phyloP scores from a whole-genome alignment of 1,140 invertebrate species.

The Lasioglossum baleicum region DNA sequence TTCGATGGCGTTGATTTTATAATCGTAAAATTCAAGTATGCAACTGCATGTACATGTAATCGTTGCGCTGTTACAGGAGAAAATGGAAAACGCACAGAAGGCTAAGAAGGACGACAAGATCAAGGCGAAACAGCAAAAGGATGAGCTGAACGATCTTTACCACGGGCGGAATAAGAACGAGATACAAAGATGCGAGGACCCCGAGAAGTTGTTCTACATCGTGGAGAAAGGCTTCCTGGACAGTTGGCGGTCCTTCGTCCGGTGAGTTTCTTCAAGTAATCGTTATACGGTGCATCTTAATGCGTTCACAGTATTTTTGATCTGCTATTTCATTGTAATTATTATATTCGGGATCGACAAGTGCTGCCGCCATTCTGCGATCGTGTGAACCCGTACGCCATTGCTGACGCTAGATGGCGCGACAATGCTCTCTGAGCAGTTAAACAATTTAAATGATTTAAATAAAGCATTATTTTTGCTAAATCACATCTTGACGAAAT shows the following conservation, averaged over 20 bases:
- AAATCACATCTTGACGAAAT: no score
- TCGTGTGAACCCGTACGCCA: not conserved
- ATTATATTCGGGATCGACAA: not conserved
- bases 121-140: constrained; percentile 74
- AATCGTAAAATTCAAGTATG: not conserved
- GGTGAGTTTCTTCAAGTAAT: constrained; percentile 63
- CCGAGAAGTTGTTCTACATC: constrained; percentile 66
- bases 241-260: constrained; percentile 73
- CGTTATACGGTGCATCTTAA: no score
- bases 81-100: constrained; percentile 70
- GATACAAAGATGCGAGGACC: constrained; percentile 60
- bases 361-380: not conserved
- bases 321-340: no score
- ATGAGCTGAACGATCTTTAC: constrained; percentile 72
- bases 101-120: constrained; percentile 75
- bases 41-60: not conserved
- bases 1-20: no score
- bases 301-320: no score
- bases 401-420: not conserved
- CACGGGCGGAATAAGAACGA: constrained; percentile 70
- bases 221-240: constrained; percentile 74
- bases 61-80: constrained; percentile 59
- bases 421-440: not conserved
- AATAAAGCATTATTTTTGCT: no score
- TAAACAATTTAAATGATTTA: not conserved